These are phyloP conservation scores for Labroides dimidiatus DNA, from an alignment of 2,797 vertebrate genomes.

Conservation along the genomic window DNA sequence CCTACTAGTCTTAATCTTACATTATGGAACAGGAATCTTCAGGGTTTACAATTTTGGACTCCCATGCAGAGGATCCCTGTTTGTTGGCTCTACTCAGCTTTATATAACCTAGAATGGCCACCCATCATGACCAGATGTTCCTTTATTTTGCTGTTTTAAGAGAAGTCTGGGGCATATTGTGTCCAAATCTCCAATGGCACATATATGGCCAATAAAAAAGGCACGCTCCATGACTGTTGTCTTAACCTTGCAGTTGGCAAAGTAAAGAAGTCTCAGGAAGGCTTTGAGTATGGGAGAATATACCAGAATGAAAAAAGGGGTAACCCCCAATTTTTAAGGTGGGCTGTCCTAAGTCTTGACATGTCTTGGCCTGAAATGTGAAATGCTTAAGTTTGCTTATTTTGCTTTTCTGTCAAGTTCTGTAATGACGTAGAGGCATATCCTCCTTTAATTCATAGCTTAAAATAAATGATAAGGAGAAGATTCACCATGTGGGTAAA, in stretches of 20 bases:
- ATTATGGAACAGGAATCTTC: constrained; percentile 62
- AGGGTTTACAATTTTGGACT: constrained; percentile 60
- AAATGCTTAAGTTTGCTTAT: not conserved
- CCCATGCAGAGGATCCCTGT: constrained; percentile 57
- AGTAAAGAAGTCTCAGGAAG: constrained; percentile 53
- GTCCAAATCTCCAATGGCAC: constrained; percentile 69
- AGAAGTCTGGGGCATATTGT: constrained; percentile 64
- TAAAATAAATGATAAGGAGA: not conserved
- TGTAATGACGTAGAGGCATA: not conserved
- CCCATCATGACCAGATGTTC: constrained; percentile 79
- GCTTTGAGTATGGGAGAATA: constrained; percentile 39
- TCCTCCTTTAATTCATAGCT: not conserved
- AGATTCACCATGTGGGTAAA: not conserved
- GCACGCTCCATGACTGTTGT: constrained; percentile 71
- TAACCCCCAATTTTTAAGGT: constrained; percentile 61
- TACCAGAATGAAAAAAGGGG: constrained; percentile 34
- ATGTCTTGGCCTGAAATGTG: not conserved
- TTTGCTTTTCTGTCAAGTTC: not conserved
- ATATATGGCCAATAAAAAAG: constrained; percentile 77
- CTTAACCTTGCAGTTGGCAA: constrained; percentile 78
- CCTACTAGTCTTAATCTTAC: constrained; percentile 60
- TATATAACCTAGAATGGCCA: constrained; percentile 74
- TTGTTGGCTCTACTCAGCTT: constrained; percentile 67
- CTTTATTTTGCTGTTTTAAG: constrained; percentile 74
- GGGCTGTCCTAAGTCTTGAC: constrained; percentile 31